Evolutionary conservation across 1,140 invertebrate species (phyloP), one percentile per base, ranked within the genome.

Genomic region (Drosophila ironensis): DNA sequence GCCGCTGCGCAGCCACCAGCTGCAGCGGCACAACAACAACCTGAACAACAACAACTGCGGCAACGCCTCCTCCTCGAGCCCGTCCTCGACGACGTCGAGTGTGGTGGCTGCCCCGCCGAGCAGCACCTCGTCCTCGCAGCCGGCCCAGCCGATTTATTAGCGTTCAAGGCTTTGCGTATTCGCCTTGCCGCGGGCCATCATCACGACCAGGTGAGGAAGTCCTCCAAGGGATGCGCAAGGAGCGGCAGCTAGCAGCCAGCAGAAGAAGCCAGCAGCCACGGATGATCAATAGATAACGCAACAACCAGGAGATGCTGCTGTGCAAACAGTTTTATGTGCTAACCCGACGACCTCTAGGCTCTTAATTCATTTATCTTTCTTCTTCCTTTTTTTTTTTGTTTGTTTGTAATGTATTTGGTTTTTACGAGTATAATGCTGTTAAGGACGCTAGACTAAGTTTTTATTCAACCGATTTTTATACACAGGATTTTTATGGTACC

Each of bases 401-500:
- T n/a, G n/a, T n/a, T n/a, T n/a, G n/a, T n/a, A n/a, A n/a, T n/a
- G n/a, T n/a, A n/a, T n/a, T n/a, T 63, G n/a, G 48, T 81, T 46
- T 75, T 27, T 72, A 57, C 46, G 50, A 73, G 37, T 77, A 54
- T 42, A 71, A 61, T 30, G 56, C 53, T 75, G 60, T 82, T 75
- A 51, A 27, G 40, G 47, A 24, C 35, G 25, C 53, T 86, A 75
- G 70, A 64, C 25, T 72, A 66, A 57, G 72, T 74, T 77, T 54
- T 71, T 38, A 84, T 77, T 72, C 84, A 84, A 77, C 63, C 42
- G 48, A 76, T 84, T 84, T 82, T 84, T 86, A 86, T 86, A 86
- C 61, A 86, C 80, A 71, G 50, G 68, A 72, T 84, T 67, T 74
- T 72, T 60, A 69, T 50, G 46, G 46, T 9, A 41, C 35, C 56